Conservation (phyloP, 2,113 vertebrate genomes). For the Oncorhynchus gorbuscha region DNA sequence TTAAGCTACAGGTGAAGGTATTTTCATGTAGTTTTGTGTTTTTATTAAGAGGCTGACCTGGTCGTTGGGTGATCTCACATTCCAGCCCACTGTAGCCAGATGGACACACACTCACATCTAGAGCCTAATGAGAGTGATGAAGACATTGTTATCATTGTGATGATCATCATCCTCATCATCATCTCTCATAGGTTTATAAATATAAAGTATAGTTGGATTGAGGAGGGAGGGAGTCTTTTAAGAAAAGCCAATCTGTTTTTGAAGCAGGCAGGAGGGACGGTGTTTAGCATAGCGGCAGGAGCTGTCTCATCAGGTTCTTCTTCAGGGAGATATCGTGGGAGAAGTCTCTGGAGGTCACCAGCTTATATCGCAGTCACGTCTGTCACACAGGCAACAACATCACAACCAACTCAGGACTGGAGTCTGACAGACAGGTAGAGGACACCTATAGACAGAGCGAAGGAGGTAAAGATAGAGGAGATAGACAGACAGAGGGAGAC, state of each 20-base stretch:
- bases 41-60: conserved; percentile 67
- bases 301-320: conserved; percentile 79
- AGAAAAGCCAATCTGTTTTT: too few relatives aligned
- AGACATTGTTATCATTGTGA: not conserved
- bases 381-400: conserved; percentile 46
- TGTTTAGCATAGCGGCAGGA: conserved; percentile 81
- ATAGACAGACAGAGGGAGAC: too few relatives aligned
- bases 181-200: too few relatives aligned
- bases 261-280: too few relatives aligned
- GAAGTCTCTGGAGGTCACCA: conserved; percentile 81
- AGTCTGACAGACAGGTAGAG: not conserved
- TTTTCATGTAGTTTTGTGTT: not conserved
- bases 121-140: conserved; percentile 67
- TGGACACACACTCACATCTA: conserved; percentile 86
- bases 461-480: too few relatives aligned
- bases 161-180: too few relatives aligned
- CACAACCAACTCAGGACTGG: too few relatives aligned
- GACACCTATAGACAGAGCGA: not conserved
- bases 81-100: conserved; percentile 75
- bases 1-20: not conserved
- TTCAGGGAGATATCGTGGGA: conserved; percentile 67
- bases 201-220: too few relatives aligned
- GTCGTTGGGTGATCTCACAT: conserved; percentile 78
- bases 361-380: conserved; percentile 81
- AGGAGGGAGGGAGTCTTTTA: not conserved